Percentiles rank a stretch among this genome's conserved stretches.
These are phyloP conservation scores for Dipodomys stephensi DNA, from an alignment of 2,113 vertebrate species.

Conservation along the genomic window DNA sequence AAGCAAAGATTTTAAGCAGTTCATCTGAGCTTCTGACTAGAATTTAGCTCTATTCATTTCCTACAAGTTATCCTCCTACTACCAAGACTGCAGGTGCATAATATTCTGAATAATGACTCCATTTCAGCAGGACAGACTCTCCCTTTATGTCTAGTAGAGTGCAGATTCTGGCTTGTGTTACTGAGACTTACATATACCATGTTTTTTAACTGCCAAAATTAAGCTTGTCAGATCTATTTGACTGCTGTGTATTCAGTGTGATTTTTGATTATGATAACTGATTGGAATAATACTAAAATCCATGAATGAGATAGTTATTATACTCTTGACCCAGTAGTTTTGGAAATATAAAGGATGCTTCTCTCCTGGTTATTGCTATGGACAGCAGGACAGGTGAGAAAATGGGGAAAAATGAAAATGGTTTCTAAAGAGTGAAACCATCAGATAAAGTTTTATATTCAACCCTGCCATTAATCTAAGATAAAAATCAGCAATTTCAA, in stretches of 20 bases:
- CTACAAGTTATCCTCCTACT: neutral
- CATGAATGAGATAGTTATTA: neutral
- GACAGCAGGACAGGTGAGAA: neutral
- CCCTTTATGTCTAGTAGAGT: neutral
- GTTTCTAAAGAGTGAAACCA: neutral
- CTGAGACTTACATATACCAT: neutral
- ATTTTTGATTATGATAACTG: neutral
- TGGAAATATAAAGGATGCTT: neutral
- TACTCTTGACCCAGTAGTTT: neutral
- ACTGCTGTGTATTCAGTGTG: neutral
- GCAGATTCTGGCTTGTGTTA: neutral
- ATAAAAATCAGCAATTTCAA: neutral
- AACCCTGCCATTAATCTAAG: neutral
- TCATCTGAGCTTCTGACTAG: neutral
- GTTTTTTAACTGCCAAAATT: neutral
- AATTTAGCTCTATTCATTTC: neutral
- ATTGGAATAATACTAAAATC: neutral
- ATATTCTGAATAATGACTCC: neutral
- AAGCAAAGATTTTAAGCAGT: neutral
- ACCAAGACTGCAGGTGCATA: neutral
- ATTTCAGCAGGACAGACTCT: neutral
- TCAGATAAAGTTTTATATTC: neutral
- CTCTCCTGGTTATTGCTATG: neutral
- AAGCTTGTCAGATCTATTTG: neutral
- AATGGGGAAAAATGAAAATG: neutral